phyloP scores from a whole-genome alignment of 2,797 vertebrate species.

The Pterois miles region DNA sequence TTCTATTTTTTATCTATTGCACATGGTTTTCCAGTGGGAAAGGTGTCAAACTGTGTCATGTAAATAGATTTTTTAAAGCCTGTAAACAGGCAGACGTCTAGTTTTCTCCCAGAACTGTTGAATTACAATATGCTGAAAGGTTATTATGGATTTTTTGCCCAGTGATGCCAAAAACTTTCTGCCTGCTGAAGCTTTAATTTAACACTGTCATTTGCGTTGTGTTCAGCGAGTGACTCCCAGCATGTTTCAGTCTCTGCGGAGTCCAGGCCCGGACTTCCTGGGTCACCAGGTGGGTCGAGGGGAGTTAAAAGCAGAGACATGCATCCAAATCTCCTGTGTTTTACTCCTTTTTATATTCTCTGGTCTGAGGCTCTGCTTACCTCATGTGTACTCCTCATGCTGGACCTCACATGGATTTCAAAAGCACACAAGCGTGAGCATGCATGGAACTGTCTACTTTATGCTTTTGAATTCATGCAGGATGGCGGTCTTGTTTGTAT shows the following conservation, averaged over 20 bases:
- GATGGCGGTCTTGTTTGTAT: slow-evolving; percentile 9
- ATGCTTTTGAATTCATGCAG: slow-evolving; percentile 4
- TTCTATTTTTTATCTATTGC: neutral
- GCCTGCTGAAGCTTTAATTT: no score
- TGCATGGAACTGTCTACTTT: neutral
- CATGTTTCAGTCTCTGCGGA: slow-evolving; percentile 51
- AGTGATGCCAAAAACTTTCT: no score
- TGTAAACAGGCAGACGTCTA: no score
- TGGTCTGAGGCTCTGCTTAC: neutral
- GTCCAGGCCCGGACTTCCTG: slow-evolving; percentile 47
- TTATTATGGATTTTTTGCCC: no score
- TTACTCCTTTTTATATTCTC: neutral
- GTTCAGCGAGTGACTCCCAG: slow-evolving; percentile 58
- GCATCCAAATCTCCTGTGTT: slow-evolving; percentile 1
- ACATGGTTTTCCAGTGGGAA: neutral
- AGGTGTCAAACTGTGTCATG: neutral
- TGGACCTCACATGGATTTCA: slow-evolving; percentile 13
- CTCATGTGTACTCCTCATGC: slow-evolving; percentile 7
- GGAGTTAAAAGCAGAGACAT: slow-evolving; percentile 8
- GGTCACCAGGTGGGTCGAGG: slow-evolving; percentile 68
- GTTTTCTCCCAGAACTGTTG: no score
- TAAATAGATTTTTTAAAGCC: neutral
- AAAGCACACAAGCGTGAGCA: neutral
- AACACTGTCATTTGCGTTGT: slow-evolving; percentile 37
- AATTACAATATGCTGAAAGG: no score